phyloP scores from a whole-genome alignment of 2,797 vertebrate species.

The Schizothorax lantsangensis region DNA sequence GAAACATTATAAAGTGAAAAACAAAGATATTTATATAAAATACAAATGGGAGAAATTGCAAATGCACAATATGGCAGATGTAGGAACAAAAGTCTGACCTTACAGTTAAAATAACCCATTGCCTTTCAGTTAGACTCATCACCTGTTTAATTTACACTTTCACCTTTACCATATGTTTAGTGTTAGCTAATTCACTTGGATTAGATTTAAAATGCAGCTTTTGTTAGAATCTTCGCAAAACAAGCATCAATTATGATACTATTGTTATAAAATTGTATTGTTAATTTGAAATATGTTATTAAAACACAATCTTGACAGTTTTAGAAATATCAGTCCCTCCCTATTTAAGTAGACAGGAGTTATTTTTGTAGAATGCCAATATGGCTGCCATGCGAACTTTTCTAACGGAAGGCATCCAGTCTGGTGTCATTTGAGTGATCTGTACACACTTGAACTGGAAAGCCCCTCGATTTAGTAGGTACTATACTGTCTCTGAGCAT shows the following conservation, averaged over 20 bases:
- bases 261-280: background rate
- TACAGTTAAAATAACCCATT: background rate
- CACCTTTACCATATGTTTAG: background rate
- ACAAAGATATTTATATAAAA: background rate
- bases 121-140: background rate
- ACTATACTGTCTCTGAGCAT: constrained; percentile 70
- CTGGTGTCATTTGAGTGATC: background rate
- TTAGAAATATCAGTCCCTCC: background rate
- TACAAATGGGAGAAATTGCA: background rate
- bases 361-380: constrained; percentile 2
- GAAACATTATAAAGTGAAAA: background rate
- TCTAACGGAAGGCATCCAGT: background rate
- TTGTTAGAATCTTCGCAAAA: background rate
- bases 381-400: background rate
- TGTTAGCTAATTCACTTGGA: background rate
- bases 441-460: constrained; percentile 1
- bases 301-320: background rate
- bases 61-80: background rate
- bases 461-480: constrained; percentile 55
- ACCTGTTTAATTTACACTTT: background rate
- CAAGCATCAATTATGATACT: background rate
- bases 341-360: background rate
- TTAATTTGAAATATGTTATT: background rate
- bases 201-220: background rate
- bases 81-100: background rate